Base-by-base conservation (phyloP, 2,797 vertebrate genomes). In the Galago senegalensis region DNA sequence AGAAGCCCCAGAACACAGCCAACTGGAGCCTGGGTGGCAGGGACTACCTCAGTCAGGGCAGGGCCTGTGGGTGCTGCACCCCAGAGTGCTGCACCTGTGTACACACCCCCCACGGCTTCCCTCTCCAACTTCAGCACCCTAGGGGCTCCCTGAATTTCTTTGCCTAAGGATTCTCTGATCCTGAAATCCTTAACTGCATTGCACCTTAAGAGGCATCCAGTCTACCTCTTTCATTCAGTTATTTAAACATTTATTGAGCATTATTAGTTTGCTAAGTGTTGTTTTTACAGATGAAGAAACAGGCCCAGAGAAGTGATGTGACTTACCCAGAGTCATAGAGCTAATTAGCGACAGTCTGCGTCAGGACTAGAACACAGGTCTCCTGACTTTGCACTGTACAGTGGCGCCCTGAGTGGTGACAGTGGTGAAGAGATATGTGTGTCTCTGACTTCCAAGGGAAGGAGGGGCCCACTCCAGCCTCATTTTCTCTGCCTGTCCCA, bases 191-290 rank as follows among this genome's bases (percentile, higher is more conserved):
- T 27, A 29, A 18, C 29, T 83, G 46, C 37, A 53, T 12, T 67
- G 43, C 29, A 70, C n/a, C 25, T 53, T 5, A 21, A 40, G 72
- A 70, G 76, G 49, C 49, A 86, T 60, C 25, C 69, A 58, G 80
- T 72, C 46, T 58, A 34, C 65, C 70, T 79, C 70, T 79, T 87
- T 75, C 37, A 4, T 86, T 95, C 67, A 75, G 37, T 87, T 40
- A 89, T 69, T 87, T 63, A 84, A 82, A 91, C 72, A 85, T 95
- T 97, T 97, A 97, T 96, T 96, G 94, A 96, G 76, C 94, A 61
- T 93, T 65, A 80, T 34, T 77, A 37, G 82, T 93, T 93, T 49
- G 75, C 94, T 81, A 72, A 83, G 23, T 90, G 75, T 81, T 23
- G 12, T 92, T 97, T 90, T 93, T 63, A 96, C 92, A 97, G 83